These are phyloP conservation scores for Melanostoma mellinum DNA, from an alignment of 2,888 invertebrate species.

Conservation along the genomic window DNA sequence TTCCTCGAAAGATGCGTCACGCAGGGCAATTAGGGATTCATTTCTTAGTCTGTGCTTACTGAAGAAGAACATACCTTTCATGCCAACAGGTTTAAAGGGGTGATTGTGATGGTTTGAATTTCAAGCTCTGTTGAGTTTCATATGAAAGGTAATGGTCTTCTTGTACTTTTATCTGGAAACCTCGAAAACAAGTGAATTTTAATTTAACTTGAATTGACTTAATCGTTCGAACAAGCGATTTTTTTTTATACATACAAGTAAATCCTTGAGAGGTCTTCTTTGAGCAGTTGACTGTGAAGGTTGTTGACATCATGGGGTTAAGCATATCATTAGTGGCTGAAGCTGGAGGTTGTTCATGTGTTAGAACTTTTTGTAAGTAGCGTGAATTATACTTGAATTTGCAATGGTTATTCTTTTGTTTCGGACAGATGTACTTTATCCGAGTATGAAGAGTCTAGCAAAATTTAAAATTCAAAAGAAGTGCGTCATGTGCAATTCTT, in stretches of 20 bases:
- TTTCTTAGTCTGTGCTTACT: constrained; percentile 60
- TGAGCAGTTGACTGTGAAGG: constrained; percentile 51
- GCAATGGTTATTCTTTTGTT: too few species aligned
- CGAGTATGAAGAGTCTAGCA: too few species aligned
- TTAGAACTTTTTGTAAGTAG: too few species aligned
- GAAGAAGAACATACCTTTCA: constrained; percentile 39
- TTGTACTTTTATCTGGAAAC: constrained; percentile 11
- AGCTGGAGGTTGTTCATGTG: too few species aligned
- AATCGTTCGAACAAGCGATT: constrained; percentile 25
- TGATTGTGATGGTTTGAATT: constrained; percentile 47
- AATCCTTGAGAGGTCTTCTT: constrained; percentile 50
- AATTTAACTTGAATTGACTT: constrained; percentile 33
- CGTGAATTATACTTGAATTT: too few species aligned
- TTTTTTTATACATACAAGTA: constrained; percentile 3
- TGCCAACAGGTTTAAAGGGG: constrained; percentile 39
- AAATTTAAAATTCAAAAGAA: too few species aligned
- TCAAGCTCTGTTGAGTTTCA: constrained; percentile 53
- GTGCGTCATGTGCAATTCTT: too few species aligned
- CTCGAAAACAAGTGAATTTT: constrained; percentile 45
- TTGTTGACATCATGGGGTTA: constrained; percentile 29
- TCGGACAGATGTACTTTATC: too few species aligned
- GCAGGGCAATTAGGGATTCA: constrained; percentile 64
- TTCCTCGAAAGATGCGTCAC: constrained; percentile 62
- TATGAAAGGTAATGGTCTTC: constrained; percentile 24
- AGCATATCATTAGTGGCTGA: too few species aligned